phyloP scores from a whole-genome alignment of 2,113 vertebrate genomes.

The Maylandia zebra region DNA sequence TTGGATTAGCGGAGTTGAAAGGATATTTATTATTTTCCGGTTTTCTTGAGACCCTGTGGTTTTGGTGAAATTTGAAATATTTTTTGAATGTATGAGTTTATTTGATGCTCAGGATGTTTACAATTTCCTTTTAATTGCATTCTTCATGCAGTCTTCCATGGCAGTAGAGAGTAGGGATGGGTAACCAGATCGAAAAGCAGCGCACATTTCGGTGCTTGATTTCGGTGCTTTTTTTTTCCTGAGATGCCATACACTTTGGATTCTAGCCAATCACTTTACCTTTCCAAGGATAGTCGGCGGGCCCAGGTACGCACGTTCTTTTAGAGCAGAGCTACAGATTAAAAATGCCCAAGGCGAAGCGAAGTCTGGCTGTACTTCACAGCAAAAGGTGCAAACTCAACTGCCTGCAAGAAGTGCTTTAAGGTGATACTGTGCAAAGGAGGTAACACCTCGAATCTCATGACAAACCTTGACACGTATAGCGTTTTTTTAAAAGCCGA shows the following conservation, averaged over 20 bases:
- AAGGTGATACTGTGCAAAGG: rapidly evolving
- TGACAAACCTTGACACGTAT: rapidly evolving
- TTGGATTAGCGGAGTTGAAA: rapidly evolving
- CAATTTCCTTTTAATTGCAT: background rate
- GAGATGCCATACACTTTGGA: rapidly evolving
- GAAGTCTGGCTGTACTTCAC: rapidly evolving
- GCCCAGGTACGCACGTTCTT: rapidly evolving
- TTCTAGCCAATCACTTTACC: background rate
- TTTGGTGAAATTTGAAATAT: background rate
- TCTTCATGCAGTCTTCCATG: background rate
- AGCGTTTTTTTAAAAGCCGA: background rate
- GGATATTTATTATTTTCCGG: rapidly evolving
- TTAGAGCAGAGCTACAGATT: background rate
- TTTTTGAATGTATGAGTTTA: background rate
- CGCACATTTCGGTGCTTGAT: rapidly evolving
- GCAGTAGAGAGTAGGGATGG: background rate
- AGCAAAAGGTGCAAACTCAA: background rate
- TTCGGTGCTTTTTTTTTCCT: rapidly evolving
- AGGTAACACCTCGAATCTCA: rapidly evolving
- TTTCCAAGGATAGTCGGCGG: rapidly evolving
- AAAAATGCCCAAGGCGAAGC: rapidly evolving
- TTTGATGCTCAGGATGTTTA: background rate
- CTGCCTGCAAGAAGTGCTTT: rapidly evolving
- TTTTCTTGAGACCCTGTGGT: background rate
- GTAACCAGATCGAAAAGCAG: background rate